phyloP scores from a whole-genome alignment of 2,888 invertebrate genomes.

The Ferrisia virgata region DNA sequence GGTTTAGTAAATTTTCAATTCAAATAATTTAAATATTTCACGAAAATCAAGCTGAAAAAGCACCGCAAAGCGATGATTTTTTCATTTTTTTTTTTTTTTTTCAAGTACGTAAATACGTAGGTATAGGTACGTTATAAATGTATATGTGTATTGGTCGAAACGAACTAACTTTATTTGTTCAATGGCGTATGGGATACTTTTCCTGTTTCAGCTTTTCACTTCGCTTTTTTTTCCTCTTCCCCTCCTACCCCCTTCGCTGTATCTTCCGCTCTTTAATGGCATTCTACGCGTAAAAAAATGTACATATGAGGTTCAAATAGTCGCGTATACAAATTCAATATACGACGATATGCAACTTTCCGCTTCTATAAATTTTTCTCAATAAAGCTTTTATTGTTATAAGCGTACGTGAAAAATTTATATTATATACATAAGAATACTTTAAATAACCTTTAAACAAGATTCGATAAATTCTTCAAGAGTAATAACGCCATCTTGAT shows the following conservation, averaged over 20 bases:
- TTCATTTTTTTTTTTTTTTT: too few species aligned
- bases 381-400: background rate
- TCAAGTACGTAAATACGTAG: too few species aligned
- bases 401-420: background rate
- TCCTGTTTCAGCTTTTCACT: background rate
- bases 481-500: constrained; percentile 90
- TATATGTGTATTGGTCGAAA: background rate
- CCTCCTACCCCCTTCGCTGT: too few species aligned
- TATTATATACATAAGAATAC: background rate
- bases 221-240: too few species aligned
- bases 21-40: too few species aligned
- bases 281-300: too few species aligned
- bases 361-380: background rate
- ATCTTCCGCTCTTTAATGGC: too few species aligned
- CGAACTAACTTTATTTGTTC: background rate
- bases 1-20: too few species aligned
- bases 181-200: background rate
- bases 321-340: background rate
- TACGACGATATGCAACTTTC: background rate
- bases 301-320: background rate
- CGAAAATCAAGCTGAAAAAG: too few species aligned
- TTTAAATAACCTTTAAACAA: constrained; percentile 69
- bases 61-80: too few species aligned
- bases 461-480: constrained; percentile 94
- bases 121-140: too few species aligned